Base-by-base conservation (phyloP, 2,888 invertebrate genomes). In the Cataglyphis albicans region DNA sequence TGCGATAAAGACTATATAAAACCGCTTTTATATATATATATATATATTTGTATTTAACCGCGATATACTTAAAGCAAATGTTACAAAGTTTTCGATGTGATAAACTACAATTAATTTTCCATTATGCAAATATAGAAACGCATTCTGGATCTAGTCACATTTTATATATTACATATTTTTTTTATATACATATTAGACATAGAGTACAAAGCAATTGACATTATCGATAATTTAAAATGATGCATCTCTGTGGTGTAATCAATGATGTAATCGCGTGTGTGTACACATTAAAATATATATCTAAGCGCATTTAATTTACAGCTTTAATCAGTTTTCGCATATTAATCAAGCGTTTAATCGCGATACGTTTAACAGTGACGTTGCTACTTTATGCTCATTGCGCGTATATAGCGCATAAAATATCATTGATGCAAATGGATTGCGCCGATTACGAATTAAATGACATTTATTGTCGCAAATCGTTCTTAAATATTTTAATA, bases 301-400 rank as follows among this genome's bases (percentile, higher is more conserved):
- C 48, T 52, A 57, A 21, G 41, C 18, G n/a, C 29, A 15, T 41
- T 29, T 5, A 68, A 76, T 68, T 76, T 21, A 57, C 15, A 57
- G 29, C 29, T 44, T 84, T 65, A 75, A 70, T 83, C 82, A 82
- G 83, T 86, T 82, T 84, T 86, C 81, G 87, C 73, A 83, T 84
- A 85, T 86, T 84, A 86, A 87, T 87, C 81, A 82, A 84, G 73
- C 84, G 52, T 84, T 86, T 85, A 85, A 87, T 88, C 78, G 84
- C 73, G 52, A 82, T 75, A 70, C 84, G 74, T 25, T 84, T 87
- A 88, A 87, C 85, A 83, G 75, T 83, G 48, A 84, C 87, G 80
- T 84, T 61, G 81, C 70, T 78, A 84, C 84, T 86, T 68, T 70
- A 70, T 57, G 75, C 84, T 86, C 84, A 86, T 87, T 64, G 48